Percentiles rank a stretch among this genome's conserved stretches.
Evolutionary conservation across 1,140 invertebrate genomes (phyloP).

Genomic region (Drosophila tsacasi): DNA sequence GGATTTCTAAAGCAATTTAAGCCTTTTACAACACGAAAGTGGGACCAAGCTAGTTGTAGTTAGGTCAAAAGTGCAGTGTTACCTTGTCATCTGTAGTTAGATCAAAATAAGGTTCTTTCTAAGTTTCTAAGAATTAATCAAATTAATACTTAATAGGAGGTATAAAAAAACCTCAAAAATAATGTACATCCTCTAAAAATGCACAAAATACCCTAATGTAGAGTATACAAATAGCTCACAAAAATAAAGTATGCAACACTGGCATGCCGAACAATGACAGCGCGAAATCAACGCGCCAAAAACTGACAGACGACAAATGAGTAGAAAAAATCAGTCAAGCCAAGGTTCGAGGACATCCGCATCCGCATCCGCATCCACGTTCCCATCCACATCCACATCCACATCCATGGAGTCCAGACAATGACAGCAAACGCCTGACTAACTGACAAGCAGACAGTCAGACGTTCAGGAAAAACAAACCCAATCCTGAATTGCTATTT

Average conservation of each 20-base stretch:
- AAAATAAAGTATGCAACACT: constrained; percentile 9
- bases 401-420: constrained; percentile 34
- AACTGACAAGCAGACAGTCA: constrained; percentile 40
- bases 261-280: constrained; percentile 67
- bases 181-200: background rate
- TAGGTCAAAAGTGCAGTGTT: background rate
- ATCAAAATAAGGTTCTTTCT: background rate
- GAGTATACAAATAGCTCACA: constrained; percentile 6
- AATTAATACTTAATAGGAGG: too few relatives aligned
- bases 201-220: background rate
- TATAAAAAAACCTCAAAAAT: too few relatives aligned
- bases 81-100: background rate
- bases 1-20: background rate
- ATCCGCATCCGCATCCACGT: constrained; percentile 11
- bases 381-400: constrained; percentile 19
- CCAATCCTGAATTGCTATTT: constrained; percentile 20
- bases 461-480: constrained; percentile 35
- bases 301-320: constrained; percentile 75
- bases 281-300: constrained; percentile 72
- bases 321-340: constrained; percentile 59
- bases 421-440: constrained; percentile 44
- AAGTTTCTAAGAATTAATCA: too few relatives aligned
- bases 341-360: constrained; percentile 39
- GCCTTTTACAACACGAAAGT: background rate
- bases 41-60: background rate